Evolutionary conservation across 2,113 vertebrate species (phyloP).

Genomic region (Zeus faber): DNA sequence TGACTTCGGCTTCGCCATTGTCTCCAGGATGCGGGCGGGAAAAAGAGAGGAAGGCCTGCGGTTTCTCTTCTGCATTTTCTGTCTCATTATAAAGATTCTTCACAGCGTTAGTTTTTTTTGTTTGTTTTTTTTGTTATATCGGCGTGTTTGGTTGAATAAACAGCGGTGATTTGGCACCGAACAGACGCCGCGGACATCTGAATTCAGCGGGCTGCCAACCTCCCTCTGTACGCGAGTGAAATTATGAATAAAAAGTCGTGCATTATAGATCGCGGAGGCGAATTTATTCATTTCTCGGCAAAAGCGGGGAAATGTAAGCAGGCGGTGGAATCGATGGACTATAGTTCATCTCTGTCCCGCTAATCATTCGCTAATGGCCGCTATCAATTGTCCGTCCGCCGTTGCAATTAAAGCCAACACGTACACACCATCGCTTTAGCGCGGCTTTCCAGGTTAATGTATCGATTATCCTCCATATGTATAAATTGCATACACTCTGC

Average conservation of each 20-base stretch:
- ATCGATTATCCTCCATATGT: conserved; percentile 70
- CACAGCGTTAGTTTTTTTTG: conserved; percentile 51
- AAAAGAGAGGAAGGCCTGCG: conserved; percentile 32
- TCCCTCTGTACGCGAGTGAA: conserved; percentile 58
- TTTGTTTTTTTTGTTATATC: conserved; percentile 53
- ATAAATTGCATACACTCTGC: conserved; percentile 69
- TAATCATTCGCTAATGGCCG: conserved; percentile 81
- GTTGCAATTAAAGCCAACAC: conserved; percentile 74
- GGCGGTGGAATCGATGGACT: conserved; percentile 73
- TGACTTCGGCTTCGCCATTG: conserved; percentile 30
- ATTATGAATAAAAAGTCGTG: conserved; percentile 75
- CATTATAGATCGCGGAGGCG: conserved; percentile 72
- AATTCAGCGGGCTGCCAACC: conserved; percentile 65
- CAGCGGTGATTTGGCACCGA: conserved; percentile 67
- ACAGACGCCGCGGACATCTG: conserved; percentile 52
- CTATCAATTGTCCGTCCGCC: conserved; percentile 76
- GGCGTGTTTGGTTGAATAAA: conserved; percentile 72
- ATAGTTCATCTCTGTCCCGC: conserved; percentile 78
- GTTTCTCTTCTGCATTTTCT: conserved; percentile 38
- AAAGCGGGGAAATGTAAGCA: conserved; percentile 78
- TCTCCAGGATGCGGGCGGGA: conserved; percentile 34
- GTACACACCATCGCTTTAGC: conserved; percentile 67
- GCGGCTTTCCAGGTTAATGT: conserved; percentile 70
- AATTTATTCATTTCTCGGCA: conserved; percentile 76
- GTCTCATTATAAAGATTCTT: conserved; percentile 69